Base-by-base conservation (phyloP, 2,113 vertebrate genomes). In the Bubo scandiacus region DNA sequence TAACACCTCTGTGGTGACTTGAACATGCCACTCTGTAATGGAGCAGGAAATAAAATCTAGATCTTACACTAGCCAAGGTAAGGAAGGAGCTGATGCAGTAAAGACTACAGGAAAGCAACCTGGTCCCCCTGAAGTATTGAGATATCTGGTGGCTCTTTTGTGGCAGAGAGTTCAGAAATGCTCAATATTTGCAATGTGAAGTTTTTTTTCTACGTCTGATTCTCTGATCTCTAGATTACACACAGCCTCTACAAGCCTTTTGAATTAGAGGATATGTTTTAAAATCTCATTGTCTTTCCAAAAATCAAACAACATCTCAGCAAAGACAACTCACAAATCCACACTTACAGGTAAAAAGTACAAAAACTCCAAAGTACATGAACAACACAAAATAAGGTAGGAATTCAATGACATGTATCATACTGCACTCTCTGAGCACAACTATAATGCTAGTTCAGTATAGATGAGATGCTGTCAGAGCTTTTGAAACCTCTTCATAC, bases 401-500 rank as follows among this genome's bases (percentile, higher is more conserved):
- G 36, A 89, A 87, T 86, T 92, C 57, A 85, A 13, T n/a, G 43
- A 45, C 67, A 55, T 6, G 21, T 22, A 89, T 67, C 2, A 0
- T 49, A 49, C 65, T 59, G 25, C 59, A 55, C 15, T 85, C 66
- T 58, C 57, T 85, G 61, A 90, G 68, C 71, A 71, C 54, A 92
- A 29, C 45, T 63, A 47, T 66, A 92, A 63, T 27, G 26, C 40
- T 73, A 62, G 38, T 63, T 78, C 57, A 73, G 49, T 70, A 62
- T 15, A 91, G 86, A 94, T 75, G 61, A 94, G 63, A 87, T 36
- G 14, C 51, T 80, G 74, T 63, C 86, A 90, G 83, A 92, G 78
- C 71, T 90, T 96, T 83, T 91, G 92, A 95, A 94, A 77, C 21
- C 63, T 88, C 81, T 85, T 91, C 86, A 89, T 91, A n/a, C 66